Evolutionary conservation across 2,888 invertebrate species (phyloP).

Genomic region (Drosophila melanocephala): DNA sequence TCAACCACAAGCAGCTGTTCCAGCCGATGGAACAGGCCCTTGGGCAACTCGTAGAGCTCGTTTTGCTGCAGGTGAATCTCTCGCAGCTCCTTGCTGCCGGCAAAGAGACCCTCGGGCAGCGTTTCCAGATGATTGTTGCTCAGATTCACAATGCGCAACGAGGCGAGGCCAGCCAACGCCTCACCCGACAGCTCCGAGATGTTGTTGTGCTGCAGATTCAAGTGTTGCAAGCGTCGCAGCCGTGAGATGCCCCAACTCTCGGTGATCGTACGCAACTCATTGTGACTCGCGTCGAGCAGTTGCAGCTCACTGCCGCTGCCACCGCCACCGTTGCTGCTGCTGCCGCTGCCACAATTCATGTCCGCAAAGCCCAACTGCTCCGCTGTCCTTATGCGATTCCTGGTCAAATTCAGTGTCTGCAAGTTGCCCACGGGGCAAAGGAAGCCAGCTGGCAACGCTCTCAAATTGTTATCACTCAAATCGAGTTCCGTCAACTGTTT

Average conservation of each 20-base stretch:
- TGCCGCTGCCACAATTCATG: constrained; percentile 86
- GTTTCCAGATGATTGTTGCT: constrained; percentile 94
- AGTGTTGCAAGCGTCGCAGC: constrained; percentile 91
- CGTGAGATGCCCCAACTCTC: constrained; percentile 92
- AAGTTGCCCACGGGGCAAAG: constrained; percentile 93
- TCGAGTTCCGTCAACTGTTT: constrained; percentile 93
- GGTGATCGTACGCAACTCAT: constrained; percentile 90
- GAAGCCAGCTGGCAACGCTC: constrained; percentile 91
- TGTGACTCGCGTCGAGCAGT: constrained; percentile 92
- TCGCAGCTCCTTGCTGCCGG: constrained; percentile 92
- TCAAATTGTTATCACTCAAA: constrained; percentile 93
- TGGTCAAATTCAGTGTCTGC: constrained; percentile 93
- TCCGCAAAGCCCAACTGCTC: constrained; percentile 90
- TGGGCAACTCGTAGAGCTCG: constrained; percentile 92
- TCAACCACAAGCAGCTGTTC: constrained; percentile 94
- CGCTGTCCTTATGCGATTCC: constrained; percentile 92
- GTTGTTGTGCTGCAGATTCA: constrained; percentile 93
- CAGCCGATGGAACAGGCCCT: constrained; percentile 93
- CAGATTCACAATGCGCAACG: constrained; percentile 93
- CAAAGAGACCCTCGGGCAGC: constrained; percentile 93
- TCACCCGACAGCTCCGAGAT: constrained; percentile 93
- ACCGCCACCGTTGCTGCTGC: constrained; percentile 85
- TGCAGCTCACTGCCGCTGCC: constrained; percentile 90
- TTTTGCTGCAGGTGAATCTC: constrained; percentile 95
- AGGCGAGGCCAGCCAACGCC: constrained; percentile 91